Evolutionary conservation across 2,113 vertebrate species (phyloP).

Genomic region (Microtus montanus): DNA sequence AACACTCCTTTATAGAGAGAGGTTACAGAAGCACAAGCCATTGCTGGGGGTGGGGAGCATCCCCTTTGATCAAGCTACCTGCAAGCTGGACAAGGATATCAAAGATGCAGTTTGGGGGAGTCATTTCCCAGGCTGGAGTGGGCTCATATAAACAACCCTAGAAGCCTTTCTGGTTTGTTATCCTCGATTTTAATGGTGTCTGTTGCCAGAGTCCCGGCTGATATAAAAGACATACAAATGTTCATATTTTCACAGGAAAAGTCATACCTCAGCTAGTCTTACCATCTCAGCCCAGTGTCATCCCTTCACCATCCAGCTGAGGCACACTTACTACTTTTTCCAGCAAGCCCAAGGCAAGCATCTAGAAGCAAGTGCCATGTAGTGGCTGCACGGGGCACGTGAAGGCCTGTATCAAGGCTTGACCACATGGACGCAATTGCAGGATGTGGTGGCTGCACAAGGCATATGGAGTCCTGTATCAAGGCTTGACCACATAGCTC

Average conservation of each 20-base stretch:
- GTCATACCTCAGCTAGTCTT: background rate
- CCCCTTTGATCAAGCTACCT: background rate
- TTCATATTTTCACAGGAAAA: background rate
- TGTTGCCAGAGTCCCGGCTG: background rate
- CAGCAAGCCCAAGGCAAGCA: accelerated
- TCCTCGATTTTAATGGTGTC: background rate
- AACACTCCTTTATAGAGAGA: background rate
- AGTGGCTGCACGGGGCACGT: accelerated
- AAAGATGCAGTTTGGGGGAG: background rate
- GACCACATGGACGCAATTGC: accelerated
- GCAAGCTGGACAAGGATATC: background rate
- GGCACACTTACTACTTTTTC: background rate
- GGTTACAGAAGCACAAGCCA: background rate
- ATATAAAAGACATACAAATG: background rate
- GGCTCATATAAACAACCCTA: background rate
- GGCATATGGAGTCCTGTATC: accelerated
- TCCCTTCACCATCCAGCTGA: background rate
- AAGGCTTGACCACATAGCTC: background rate
- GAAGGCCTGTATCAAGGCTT: background rate
- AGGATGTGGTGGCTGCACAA: accelerated
- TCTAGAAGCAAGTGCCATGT: accelerated
- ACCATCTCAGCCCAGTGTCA: background rate
- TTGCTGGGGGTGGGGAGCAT: background rate
- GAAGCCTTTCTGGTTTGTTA: background rate
- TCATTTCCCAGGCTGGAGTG: background rate